Conservation (phyloP, 1,140 invertebrate genomes). For the Drosophila prosaltans region DNA sequence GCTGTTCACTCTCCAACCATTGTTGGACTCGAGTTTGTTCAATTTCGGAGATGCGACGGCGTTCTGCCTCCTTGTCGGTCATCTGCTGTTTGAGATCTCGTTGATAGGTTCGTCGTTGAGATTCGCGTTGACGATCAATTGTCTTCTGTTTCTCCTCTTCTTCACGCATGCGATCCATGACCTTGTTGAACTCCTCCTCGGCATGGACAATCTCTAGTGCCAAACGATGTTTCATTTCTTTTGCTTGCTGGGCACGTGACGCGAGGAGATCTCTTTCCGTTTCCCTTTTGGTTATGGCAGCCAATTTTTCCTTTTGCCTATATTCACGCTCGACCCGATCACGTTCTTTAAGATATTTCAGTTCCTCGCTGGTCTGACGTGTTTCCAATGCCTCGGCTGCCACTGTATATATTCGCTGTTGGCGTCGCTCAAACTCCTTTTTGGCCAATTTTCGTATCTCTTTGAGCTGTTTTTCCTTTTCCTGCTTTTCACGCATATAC, state of each 20-base stretch:
- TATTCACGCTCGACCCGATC: slow-evolving; percentile 86
- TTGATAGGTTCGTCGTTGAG: slow-evolving; percentile 61
- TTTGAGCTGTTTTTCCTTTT: slow-evolving; percentile 84
- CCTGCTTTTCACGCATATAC: slow-evolving; percentile 85
- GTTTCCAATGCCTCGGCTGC: slow-evolving; percentile 82
- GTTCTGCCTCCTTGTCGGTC: slow-evolving; percentile 86
- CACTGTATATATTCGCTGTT: slow-evolving; percentile 83
- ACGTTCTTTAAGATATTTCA: slow-evolving; percentile 84
- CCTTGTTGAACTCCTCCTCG: slow-evolving; percentile 85
- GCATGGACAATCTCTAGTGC: slow-evolving; percentile 86
- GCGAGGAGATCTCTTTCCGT: slow-evolving; percentile 84
- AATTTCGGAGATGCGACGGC: slow-evolving; percentile 81
- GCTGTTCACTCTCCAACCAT: slow-evolving; percentile 84
- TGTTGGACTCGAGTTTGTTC: slow-evolving; percentile 85
- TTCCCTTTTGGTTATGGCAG: slow-evolving; percentile 83
- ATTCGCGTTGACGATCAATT: slow-evolving; percentile 70
- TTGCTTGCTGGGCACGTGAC: slow-evolving; percentile 83
- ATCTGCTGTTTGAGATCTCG: slow-evolving; percentile 84
- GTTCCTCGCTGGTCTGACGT: slow-evolving; percentile 84
- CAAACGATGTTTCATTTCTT: slow-evolving; percentile 83
- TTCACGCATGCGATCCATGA: slow-evolving; percentile 83
- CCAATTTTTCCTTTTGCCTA: slow-evolving; percentile 84
- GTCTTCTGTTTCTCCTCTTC: slow-evolving; percentile 83
- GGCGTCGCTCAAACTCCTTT: slow-evolving; percentile 83
- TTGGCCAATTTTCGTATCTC: slow-evolving; percentile 82